These are phyloP conservation scores for Telmatherina bonti DNA, from an alignment of 2,797 vertebrate species.

Conservation along the genomic window DNA sequence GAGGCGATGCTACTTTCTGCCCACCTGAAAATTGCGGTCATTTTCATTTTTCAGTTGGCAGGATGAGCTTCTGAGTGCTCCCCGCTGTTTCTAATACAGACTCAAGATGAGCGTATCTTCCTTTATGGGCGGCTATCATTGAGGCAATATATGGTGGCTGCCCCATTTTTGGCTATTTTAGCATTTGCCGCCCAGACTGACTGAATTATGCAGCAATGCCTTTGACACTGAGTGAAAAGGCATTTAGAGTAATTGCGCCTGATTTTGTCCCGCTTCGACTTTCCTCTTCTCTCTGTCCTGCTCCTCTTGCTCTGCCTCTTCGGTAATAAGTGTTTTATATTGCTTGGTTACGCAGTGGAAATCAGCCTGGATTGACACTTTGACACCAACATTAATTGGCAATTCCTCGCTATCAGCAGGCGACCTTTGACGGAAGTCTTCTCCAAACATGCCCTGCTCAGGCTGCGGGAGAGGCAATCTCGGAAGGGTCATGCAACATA, in stretches of 20 bases:
- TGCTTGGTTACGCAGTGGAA: slow-evolving; percentile 73
- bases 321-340: slow-evolving; percentile 70
- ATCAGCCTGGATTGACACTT: slow-evolving; percentile 80
- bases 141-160: slow-evolving; percentile 34
- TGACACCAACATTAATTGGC: slow-evolving; percentile 80
- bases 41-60: slow-evolving; percentile 49
- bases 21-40: slow-evolving; percentile 46
- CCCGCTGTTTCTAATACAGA: slow-evolving; percentile 31
- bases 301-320: slow-evolving; percentile 36
- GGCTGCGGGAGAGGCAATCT: slow-evolving; percentile 33
- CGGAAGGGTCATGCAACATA: slow-evolving; percentile 15
- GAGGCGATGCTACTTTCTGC: slow-evolving; percentile 28
- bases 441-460: slow-evolving; percentile 32
- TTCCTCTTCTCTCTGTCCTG: slow-evolving; percentile 11
- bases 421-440: slow-evolving; percentile 55
- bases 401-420: slow-evolving; percentile 70
- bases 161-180: slow-evolving; percentile 36
- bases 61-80: slow-evolving; percentile 28
- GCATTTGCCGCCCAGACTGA: slow-evolving; percentile 50
- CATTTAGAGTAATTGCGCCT: slow-evolving; percentile 66
- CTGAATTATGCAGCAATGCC: slow-evolving; percentile 71
- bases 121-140: slow-evolving; percentile 56
- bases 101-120: slow-evolving; percentile 57
- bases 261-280: slow-evolving; percentile 37
- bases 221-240: slow-evolving; percentile 72